These are phyloP conservation scores for Punctoribates punctum DNA, from an alignment of 2,888 invertebrate genomes.

Conservation along the genomic window DNA sequence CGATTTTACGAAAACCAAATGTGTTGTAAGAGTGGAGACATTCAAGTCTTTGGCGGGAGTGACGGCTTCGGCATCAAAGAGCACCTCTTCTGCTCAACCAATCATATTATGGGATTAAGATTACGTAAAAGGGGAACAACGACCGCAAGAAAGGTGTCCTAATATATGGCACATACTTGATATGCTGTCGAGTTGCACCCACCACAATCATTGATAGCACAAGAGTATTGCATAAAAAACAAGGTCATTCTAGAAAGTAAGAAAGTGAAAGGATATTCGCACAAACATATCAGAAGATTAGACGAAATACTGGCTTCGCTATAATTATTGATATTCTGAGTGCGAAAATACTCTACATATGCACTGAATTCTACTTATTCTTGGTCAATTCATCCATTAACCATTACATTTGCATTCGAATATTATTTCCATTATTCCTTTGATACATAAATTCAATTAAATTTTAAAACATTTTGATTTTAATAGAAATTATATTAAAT, in stretches of 20 bases:
- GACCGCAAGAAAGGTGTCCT: slow-evolving; percentile 24
- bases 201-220: slow-evolving; percentile 24
- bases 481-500: too few species aligned
- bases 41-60: slow-evolving; percentile 12
- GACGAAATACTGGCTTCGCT: too few species aligned
- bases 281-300: background rate
- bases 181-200: slow-evolving; percentile 16
- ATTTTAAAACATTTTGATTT: too few species aligned
- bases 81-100: background rate
- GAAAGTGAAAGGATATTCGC: slow-evolving; percentile 12
- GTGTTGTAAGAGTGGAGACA: background rate
- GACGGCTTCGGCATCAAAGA: background rate
- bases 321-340: too few species aligned
- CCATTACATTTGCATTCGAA: too few species aligned
- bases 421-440: too few species aligned
- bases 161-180: slow-evolving; percentile 10
- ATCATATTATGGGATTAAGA: slow-evolving; percentile 12
- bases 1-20: background rate
- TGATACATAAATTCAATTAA: too few species aligned
- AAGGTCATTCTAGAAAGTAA: slow-evolving; percentile 14
- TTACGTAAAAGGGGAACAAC: slow-evolving; percentile 33
- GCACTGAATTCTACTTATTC: too few species aligned
- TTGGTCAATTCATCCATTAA: too few species aligned
- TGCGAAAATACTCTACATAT: too few species aligned
- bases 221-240: background rate